Evolutionary conservation across 1,140 invertebrate genomes (phyloP).

Genomic region (Galleria mellonella): DNA sequence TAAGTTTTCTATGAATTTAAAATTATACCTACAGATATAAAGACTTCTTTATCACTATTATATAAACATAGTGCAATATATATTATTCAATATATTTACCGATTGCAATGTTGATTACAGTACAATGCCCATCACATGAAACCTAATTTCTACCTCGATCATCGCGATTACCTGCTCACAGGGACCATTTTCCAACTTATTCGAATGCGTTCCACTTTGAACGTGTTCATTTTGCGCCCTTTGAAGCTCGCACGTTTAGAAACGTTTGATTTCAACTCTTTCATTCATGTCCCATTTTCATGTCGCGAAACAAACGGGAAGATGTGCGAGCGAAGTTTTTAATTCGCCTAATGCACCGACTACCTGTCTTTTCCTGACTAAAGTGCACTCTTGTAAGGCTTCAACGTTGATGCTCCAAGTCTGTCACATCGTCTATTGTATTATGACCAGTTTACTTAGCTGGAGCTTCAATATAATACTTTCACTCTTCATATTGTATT

Average conservation of each 20-base stretch:
- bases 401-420: slow-evolving; percentile 24
- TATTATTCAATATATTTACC: no score
- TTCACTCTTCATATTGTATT: no score
- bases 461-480: slow-evolving; percentile 42
- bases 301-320: slow-evolving; percentile 51
- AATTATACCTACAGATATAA: no score
- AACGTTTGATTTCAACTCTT: slow-evolving; percentile 58
- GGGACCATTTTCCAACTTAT: slow-evolving; percentile 25
- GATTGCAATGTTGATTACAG: slow-evolving; percentile 2
- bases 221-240: slow-evolving; percentile 53
- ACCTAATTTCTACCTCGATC: slow-evolving; percentile 44
- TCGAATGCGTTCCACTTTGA: slow-evolving; percentile 47
- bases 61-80: no score
- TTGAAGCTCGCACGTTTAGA: slow-evolving; percentile 42
- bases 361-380: slow-evolving; percentile 49
- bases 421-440: slow-evolving; percentile 56
- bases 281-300: slow-evolving; percentile 42
- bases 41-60: no score
- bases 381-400: slow-evolving; percentile 47
- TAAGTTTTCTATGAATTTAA: no score
- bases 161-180: slow-evolving; percentile 38
- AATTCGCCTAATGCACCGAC: slow-evolving; percentile 66
- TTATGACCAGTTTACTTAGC: slow-evolving; percentile 53
- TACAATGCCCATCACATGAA: slow-evolving; percentile 30
- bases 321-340: slow-evolving; percentile 50